Conservation (phyloP, 2,888 invertebrate genomes). For the Lithophane semibrunnea region DNA sequence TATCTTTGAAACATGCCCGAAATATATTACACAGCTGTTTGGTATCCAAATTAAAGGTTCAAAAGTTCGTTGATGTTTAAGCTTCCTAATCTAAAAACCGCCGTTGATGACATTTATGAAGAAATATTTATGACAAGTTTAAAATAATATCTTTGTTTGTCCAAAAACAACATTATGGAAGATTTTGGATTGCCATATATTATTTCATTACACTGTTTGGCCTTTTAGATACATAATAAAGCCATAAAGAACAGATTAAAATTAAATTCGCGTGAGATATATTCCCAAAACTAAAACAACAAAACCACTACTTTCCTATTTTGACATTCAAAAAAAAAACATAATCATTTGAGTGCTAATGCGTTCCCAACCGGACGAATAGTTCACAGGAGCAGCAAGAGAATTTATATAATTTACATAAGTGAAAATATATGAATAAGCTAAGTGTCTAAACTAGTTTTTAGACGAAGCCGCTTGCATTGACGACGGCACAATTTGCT, state of each 20-base stretch:
- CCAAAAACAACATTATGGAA: background rate
- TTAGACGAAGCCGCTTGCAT: slow-evolving; percentile 46
- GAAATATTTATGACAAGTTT: background rate
- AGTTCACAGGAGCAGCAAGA: slow-evolving; percentile 77
- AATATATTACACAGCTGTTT: background rate
- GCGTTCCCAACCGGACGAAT: slow-evolving; percentile 75
- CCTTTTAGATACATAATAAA: slow-evolving; percentile 7
- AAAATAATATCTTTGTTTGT: background rate
- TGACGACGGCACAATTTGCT: slow-evolving; percentile 75
- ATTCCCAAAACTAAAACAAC: slow-evolving; percentile 9
- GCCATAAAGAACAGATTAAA: slow-evolving; percentile 13
- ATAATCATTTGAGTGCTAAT: slow-evolving; percentile 48
- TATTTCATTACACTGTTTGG: background rate
- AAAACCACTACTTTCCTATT: slow-evolving; percentile 14
- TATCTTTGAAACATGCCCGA: background rate
- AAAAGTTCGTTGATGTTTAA: background rate
- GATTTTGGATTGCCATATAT: background rate
- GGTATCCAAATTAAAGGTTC: background rate
- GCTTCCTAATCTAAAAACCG: background rate
- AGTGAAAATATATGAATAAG: slow-evolving; percentile 87
- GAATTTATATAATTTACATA: slow-evolving; percentile 84
- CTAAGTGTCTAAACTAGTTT: slow-evolving; percentile 77
- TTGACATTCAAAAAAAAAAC: slow-evolving; percentile 24
- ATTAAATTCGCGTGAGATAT: slow-evolving; percentile 5
- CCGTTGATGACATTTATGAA: background rate